Percentiles rank a stretch among this genome's conserved stretches.
phyloP scores from a whole-genome alignment of 2,888 invertebrate species.

The Ischnus inquisitorius region DNA sequence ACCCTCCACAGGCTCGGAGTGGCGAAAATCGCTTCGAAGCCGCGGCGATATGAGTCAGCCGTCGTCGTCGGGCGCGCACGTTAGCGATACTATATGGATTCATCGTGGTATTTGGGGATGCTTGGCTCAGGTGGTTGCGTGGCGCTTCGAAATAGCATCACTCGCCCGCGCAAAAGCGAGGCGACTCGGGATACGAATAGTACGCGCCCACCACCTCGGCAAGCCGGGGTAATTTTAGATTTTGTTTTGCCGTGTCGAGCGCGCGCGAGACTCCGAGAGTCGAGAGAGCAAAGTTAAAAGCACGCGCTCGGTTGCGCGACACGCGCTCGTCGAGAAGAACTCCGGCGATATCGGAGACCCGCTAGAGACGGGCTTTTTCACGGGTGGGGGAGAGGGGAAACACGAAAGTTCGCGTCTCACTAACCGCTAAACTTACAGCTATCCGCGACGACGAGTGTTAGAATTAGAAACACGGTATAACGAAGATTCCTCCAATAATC shows the following conservation, averaged over 20 bases:
- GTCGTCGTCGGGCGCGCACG: conserved; percentile 24
- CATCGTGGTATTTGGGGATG: conserved; percentile 83
- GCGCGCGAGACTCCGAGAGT: conserved; percentile 11
- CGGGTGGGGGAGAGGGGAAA: background rate
- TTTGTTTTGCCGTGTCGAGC: conserved; percentile 75
- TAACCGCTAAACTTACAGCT: too few relatives aligned
- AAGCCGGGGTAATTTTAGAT: conserved; percentile 81
- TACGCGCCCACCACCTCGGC: conserved; percentile 83
- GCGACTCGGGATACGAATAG: conserved; percentile 82
- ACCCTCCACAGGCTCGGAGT: background rate
- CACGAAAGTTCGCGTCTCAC: background rate
- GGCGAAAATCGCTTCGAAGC: conserved; percentile 23
- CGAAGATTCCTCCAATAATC: too few relatives aligned
- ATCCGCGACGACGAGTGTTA: too few relatives aligned
- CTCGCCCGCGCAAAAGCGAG: conserved; percentile 84
- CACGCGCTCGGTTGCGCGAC: conserved; percentile 28
- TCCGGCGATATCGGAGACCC: conserved; percentile 6
- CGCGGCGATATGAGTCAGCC: conserved; percentile 68
- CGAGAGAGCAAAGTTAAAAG: conserved; percentile 18
- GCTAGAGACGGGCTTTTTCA: background rate
- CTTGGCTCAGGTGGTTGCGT: conserved; percentile 84
- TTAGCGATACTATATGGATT: conserved; percentile 71
- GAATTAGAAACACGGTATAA: too few relatives aligned
- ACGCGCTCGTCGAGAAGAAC: background rate
- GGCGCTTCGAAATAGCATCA: conserved; percentile 82